A percentile compares a stretch with the other conserved stretches of the same genome.
phyloP scores from a whole-genome alignment of 2,113 vertebrate species.

The Diphyllodes magnificus region DNA sequence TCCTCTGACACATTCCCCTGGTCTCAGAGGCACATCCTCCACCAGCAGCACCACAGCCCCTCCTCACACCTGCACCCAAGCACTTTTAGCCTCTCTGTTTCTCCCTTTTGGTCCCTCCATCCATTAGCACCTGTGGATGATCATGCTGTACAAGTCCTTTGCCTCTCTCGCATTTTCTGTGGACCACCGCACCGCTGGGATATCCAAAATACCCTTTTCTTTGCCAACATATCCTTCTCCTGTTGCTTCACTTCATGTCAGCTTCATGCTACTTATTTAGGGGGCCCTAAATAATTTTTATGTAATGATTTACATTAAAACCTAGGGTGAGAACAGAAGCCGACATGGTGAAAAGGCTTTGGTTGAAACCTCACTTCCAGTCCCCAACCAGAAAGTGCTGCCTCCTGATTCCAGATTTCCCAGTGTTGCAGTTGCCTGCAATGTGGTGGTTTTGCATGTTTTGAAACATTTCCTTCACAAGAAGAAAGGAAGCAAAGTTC shows the following conservation, averaged over 20 bases:
- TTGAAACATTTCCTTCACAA: neutral
- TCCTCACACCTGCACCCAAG: neutral
- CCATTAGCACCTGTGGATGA: neutral
- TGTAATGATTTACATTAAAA: neutral
- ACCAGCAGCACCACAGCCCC: neutral
- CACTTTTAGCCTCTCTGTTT: neutral
- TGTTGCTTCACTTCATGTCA: neutral
- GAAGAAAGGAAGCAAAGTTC: neutral
- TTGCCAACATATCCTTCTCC: neutral
- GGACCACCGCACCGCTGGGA: fast-evolving
- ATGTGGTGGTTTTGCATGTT: neutral
- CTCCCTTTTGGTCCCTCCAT: neutral
- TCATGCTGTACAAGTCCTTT: neutral
- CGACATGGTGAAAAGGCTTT: neutral
- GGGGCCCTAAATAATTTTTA: neutral
- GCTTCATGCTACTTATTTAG: neutral
- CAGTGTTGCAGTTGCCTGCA: fast-evolving
- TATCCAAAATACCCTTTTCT: neutral
- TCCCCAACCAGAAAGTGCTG: neutral
- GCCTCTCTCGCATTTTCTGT: neutral
- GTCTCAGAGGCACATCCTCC: neutral
- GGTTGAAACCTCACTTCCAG: neutral
- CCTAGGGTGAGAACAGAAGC: neutral
- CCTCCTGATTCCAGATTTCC: neutral
- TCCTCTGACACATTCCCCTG: neutral